Evolutionary conservation across 2,797 vertebrate genomes (phyloP).

Genomic region (Nyctibius grandis): DNA sequence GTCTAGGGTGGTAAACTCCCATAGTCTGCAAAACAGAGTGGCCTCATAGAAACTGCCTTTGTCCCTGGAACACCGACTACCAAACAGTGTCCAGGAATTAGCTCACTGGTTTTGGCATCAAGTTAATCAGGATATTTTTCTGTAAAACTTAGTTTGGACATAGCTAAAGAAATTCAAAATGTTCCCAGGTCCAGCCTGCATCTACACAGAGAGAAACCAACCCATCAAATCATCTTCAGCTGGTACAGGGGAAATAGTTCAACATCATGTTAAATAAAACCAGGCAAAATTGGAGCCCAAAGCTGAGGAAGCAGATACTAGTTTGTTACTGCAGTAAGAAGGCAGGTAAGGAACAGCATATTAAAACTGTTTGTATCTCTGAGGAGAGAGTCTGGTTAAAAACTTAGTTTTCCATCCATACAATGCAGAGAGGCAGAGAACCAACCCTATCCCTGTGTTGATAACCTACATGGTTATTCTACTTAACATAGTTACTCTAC

Average conservation of each 20-base stretch:
- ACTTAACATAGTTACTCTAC: background rate
- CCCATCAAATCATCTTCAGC: background rate
- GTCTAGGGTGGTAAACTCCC: constrained; percentile 3
- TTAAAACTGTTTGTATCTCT: background rate
- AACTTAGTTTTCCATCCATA: background rate
- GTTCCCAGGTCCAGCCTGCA: background rate
- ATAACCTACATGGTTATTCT: background rate
- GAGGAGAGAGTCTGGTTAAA: background rate
- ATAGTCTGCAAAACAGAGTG: constrained; percentile 7
- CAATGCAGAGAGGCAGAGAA: background rate
- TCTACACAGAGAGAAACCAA: background rate
- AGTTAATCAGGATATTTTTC: constrained; percentile 35
- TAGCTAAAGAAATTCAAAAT: constrained; percentile 12
- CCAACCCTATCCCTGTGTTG: fast-evolving
- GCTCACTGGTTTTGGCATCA: constrained; percentile 47
- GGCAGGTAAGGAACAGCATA: background rate
- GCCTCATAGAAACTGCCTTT: constrained; percentile 11
- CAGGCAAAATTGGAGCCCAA: background rate
- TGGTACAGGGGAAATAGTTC: background rate
- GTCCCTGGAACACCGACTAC: constrained; percentile 25
- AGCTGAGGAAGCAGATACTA: background rate
- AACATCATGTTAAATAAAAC: background rate
- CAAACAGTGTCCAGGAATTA: constrained; percentile 47
- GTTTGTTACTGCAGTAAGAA: background rate
- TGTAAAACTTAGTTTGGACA: background rate